Evolutionary conservation across 2,888 invertebrate genomes (phyloP).

Genomic region (Hydropsyche betteni): DNA sequence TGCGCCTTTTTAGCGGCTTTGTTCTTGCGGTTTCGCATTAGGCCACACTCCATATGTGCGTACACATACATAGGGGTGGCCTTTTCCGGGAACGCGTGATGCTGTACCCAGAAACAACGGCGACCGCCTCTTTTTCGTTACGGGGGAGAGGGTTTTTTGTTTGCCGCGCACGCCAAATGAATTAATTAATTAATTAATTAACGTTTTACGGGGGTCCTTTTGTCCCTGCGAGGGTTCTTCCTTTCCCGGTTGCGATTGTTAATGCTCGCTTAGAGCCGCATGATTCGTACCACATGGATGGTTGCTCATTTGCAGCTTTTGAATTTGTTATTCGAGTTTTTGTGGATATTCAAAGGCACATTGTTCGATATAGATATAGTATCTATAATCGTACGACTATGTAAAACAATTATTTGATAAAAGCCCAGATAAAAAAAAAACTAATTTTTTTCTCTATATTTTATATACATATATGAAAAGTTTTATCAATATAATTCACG

Average conservation of each 20-base stretch:
- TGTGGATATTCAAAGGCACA: too few relatives aligned
- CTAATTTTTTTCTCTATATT: too few relatives aligned
- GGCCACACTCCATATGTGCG: too few relatives aligned
- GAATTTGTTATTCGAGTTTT: too few relatives aligned
- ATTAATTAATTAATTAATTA: constrained; percentile 41
- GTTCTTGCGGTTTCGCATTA: constrained; percentile 32
- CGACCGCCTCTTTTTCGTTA: constrained; percentile 6
- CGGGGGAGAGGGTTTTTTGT: constrained; percentile 29
- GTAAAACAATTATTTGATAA: too few relatives aligned
- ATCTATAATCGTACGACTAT: too few relatives aligned
- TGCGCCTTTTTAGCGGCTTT: constrained; percentile 30
- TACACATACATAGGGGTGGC: neutral
- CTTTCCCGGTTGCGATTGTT: constrained; percentile 29
- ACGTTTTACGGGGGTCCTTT: constrained; percentile 27
- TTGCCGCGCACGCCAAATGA: constrained; percentile 21
- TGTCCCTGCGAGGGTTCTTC: constrained; percentile 7
- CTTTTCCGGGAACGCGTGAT: constrained; percentile 17
- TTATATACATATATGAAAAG: too few relatives aligned
- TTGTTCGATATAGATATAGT: too few relatives aligned
- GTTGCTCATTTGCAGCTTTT: too few relatives aligned
- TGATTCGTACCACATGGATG: too few relatives aligned
- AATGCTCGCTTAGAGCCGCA: constrained; percentile 27
- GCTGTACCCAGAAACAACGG: constrained; percentile 12
- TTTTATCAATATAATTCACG: too few relatives aligned
- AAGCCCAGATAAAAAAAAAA: too few relatives aligned